These are phyloP conservation scores for Micropterix aruncella DNA, from an alignment of 2,888 invertebrate species.

Conservation along the genomic window DNA sequence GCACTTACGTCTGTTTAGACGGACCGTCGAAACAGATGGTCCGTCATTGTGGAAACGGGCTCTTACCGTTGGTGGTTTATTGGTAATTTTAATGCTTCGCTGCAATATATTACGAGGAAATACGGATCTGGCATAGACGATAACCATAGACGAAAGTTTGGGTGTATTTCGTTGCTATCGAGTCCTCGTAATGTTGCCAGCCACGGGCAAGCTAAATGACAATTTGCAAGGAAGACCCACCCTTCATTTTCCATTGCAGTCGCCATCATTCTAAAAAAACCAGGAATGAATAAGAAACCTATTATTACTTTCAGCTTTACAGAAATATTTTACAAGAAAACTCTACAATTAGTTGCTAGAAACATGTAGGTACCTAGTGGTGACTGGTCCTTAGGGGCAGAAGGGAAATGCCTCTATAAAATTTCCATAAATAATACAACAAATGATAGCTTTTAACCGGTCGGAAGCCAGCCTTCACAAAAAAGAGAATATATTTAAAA, in stretches of 20 bases:
- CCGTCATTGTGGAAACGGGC: too few relatives aligned
- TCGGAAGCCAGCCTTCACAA: too few relatives aligned
- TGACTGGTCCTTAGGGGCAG: too few relatives aligned
- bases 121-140: constrained; percentile 78
- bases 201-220: constrained; percentile 79
- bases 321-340: too few relatives aligned
- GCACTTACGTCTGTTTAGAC: too few relatives aligned
- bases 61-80: constrained; percentile 84
- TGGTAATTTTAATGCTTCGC: constrained; percentile 84
- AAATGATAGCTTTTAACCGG: too few relatives aligned
- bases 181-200: constrained; percentile 69
- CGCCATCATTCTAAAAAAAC: constrained; percentile 42
- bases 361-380: too few relatives aligned
- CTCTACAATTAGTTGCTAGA: too few relatives aligned
- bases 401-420: too few relatives aligned
- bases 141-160: constrained; percentile 73
- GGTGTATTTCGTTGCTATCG: constrained; percentile 58
- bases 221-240: constrained; percentile 86
- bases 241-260: constrained; percentile 58
- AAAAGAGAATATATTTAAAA: too few relatives aligned
- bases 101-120: constrained; percentile 74
- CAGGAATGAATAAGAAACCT: background rate
- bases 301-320: background rate
- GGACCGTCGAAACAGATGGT: too few relatives aligned
- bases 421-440: too few relatives aligned